Evolutionary conservation across 1,140 invertebrate genomes (phyloP).

Genomic region (Calliphora vicina): DNA sequence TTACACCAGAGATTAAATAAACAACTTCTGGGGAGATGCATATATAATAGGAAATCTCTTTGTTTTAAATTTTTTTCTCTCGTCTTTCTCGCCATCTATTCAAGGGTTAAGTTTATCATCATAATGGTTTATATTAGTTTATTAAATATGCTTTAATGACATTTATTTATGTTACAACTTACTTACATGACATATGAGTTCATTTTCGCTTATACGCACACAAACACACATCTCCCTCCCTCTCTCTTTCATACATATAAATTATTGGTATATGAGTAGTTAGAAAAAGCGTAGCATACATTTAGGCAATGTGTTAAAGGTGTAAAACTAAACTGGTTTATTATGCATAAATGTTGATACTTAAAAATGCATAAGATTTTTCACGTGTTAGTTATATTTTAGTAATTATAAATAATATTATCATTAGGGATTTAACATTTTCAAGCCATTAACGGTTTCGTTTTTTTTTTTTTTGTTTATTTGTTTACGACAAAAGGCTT

Average conservation of each 20-base stretch:
- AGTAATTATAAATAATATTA: neutral
- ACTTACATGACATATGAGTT: neutral
- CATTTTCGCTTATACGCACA: neutral
- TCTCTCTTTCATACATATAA: neutral
- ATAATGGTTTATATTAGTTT: neutral
- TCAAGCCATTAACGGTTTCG: neutral
- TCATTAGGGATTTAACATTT: neutral
- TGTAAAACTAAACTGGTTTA: slow-evolving; percentile 5
- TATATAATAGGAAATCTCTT: too few relatives aligned
- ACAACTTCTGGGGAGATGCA: too few relatives aligned
- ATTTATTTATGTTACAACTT: slow-evolving; percentile 26
- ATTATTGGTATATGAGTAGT: neutral
- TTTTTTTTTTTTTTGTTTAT: neutral
- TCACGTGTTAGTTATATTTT: neutral
- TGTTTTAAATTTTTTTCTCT: too few relatives aligned
- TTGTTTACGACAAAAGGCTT: neutral
- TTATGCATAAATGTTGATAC: neutral
- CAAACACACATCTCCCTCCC: neutral
- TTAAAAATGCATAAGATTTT: slow-evolving; percentile 17
- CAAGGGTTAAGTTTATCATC: neutral
- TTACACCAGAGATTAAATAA: too few relatives aligned
- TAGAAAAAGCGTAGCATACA: neutral
- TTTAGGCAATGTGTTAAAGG: neutral
- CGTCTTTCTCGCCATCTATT: too few relatives aligned
- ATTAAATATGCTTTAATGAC: slow-evolving; percentile 33